phyloP scores from a whole-genome alignment of 1,140 invertebrate species.

The Triops cancriformis region DNA sequence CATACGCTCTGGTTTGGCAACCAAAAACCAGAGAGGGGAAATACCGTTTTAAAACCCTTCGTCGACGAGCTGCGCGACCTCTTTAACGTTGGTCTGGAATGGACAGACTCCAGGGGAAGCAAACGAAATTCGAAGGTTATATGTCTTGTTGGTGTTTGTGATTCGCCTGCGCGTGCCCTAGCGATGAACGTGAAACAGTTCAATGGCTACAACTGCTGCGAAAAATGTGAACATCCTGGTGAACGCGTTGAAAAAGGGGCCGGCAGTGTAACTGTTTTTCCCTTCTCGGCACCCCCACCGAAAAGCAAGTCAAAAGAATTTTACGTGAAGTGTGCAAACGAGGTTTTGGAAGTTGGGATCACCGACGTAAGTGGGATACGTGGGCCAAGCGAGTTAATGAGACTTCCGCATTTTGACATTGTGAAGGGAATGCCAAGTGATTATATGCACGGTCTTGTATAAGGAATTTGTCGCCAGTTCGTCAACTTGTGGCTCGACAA shows the following conservation, averaged over 20 bases:
- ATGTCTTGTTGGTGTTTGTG: not conserved
- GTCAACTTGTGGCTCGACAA: too few species aligned
- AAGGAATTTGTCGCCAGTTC: too few species aligned
- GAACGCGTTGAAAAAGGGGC: constrained; percentile 17
- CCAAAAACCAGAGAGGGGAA: constrained; percentile 19
- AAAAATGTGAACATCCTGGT: too few species aligned
- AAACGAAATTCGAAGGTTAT: not conserved
- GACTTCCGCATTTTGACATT: too few species aligned
- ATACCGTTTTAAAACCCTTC: constrained; percentile 12
- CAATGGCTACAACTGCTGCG: too few species aligned
- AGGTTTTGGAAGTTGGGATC: not conserved
- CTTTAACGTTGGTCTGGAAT: not conserved
- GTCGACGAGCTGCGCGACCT: not conserved
- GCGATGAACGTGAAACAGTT: too few species aligned
- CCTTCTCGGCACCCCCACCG: not conserved
- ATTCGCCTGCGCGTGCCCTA: too few species aligned
- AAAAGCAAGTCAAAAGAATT: not conserved
- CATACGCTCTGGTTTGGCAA: too few species aligned
- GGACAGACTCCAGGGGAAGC: constrained; percentile 12
- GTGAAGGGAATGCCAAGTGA: too few species aligned
- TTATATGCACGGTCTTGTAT: too few species aligned
- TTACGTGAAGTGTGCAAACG: not conserved
- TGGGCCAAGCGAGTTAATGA: too few species aligned
- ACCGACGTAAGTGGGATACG: too few species aligned
- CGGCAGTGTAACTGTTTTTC: not conserved